Evolutionary conservation across 1,140 invertebrate genomes (phyloP), one percentile per base, ranked within the genome.

Genomic region (Drosophila tristis): DNA sequence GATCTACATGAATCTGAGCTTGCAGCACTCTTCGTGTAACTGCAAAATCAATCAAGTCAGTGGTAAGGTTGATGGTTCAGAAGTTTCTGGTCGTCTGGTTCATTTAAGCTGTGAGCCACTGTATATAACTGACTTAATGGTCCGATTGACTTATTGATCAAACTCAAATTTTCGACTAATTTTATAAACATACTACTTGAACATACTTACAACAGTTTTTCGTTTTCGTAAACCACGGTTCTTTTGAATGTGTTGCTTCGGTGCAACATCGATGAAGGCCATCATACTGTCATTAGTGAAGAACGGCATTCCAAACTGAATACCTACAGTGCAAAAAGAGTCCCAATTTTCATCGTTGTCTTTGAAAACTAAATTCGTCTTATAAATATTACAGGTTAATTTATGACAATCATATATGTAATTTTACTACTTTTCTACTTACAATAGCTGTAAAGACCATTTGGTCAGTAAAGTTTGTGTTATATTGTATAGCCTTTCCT

Each of bases 181-280:
- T 29, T 9, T 35, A 35, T 11, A 11, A 3, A 39, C 4, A 9
- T 4, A 35, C 3, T 35, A 39, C 3, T 39, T 31, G 31, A 2
- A 0, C 2, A 35, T 23, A 50, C 67, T 62, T 70, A 77, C 82
- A 29, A 54, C 49, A 8, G 50, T 51, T 50, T 48, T 67, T 1
- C 0, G 3, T 13, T 71, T 82, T 5, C 78, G 78, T 13, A 58
- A 44, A 15, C 62, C 42, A 4, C 81, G 74, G 56, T 87, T 84
- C 39, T 89, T 86, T 6, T 54, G 48, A 45, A 53, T 31, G 0
- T 45, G 51, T 50, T 63, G 39, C 23, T 86, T 86, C 11, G 66
- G 59, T 9, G 80, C 45, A 4, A 87, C 78, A 62, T 82, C 84
- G n/a, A 86, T 82, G 26, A 87, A 86, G 2, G 81, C 78, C 4